Conservation (phyloP, 2,797 vertebrate genomes). For the Poecilia picta region DNA sequence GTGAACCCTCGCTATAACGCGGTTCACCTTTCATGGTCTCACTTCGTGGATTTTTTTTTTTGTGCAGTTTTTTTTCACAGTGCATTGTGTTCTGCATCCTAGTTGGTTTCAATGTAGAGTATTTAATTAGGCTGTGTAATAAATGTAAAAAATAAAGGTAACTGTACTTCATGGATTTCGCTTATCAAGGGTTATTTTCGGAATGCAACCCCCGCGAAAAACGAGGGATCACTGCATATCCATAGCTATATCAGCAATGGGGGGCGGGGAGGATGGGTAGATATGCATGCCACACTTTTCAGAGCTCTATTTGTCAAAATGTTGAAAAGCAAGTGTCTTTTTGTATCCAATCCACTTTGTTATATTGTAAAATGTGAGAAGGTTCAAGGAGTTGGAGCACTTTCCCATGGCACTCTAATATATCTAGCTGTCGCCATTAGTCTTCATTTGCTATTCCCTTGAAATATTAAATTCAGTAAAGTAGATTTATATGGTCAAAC, state of each 20-base stretch:
- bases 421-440: constrained; percentile 15
- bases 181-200: no score
- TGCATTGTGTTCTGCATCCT: no score
- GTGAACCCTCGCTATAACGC: no score
- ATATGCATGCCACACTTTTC: neutral
- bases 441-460: constrained; percentile 7
- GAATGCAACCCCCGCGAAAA: no score
- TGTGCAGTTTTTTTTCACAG: no score
- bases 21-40: no score
- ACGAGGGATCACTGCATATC: no score
- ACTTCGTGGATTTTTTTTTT: no score
- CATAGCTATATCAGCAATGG: neutral
- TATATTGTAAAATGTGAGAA: neutral
- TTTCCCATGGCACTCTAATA: neutral
- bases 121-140: no score
- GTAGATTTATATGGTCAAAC: constrained; percentile 32
- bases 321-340: neutral
- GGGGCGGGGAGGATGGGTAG: neutral
- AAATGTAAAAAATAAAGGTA: no score
- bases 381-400: neutral
- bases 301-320: neutral
- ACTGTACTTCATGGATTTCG: no score
- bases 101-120: no score
- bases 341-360: neutral
- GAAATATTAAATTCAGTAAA: constrained; percentile 25